These are phyloP conservation scores for Drosophila sordidula DNA, from an alignment of 2,888 invertebrate species.

Conservation along the genomic window DNA sequence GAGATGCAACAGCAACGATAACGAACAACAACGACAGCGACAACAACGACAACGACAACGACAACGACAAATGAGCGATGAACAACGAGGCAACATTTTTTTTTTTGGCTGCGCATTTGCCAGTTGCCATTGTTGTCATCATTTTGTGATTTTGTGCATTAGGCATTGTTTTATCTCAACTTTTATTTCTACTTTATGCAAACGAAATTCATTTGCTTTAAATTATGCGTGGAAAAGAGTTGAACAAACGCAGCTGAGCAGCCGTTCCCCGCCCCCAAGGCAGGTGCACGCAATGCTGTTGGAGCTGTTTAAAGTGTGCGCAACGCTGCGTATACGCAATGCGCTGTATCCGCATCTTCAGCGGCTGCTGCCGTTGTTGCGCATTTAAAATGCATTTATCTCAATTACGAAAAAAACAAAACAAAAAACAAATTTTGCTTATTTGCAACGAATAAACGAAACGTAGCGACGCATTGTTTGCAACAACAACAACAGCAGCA, in stretches of 20 bases:
- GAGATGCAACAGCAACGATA: slow-evolving; percentile 50
- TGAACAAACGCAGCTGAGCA: slow-evolving; percentile 20
- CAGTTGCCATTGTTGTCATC: slow-evolving; percentile 48
- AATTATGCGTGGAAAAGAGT: slow-evolving; percentile 58
- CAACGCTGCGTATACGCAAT: slow-evolving; percentile 61
- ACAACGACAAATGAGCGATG: slow-evolving; percentile 39
- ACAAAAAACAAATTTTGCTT: slow-evolving; percentile 56
- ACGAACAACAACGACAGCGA: slow-evolving; percentile 36
- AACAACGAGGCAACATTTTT: slow-evolving; percentile 37
- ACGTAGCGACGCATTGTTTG: slow-evolving; percentile 75
- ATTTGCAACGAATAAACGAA: slow-evolving; percentile 64
- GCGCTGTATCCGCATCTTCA: slow-evolving; percentile 49
- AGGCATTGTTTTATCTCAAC: slow-evolving; percentile 48
- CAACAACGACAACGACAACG: slow-evolving; percentile 32
- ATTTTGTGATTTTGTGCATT: slow-evolving; percentile 60
- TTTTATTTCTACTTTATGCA: slow-evolving; percentile 42
- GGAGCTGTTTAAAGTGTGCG: neutral
- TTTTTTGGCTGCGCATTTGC: slow-evolving; percentile 28
- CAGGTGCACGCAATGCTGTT: slow-evolving; percentile 3
- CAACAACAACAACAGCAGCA: slow-evolving; percentile 39
- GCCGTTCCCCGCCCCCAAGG: neutral
- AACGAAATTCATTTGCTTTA: slow-evolving; percentile 42
- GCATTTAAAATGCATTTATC: slow-evolving; percentile 79
- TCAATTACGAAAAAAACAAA: slow-evolving; percentile 65
- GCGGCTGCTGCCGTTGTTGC: slow-evolving; percentile 29